These are phyloP conservation scores for Tachypleus tridentatus DNA, from an alignment of 1,140 invertebrate genomes.

Conservation along the genomic window DNA sequence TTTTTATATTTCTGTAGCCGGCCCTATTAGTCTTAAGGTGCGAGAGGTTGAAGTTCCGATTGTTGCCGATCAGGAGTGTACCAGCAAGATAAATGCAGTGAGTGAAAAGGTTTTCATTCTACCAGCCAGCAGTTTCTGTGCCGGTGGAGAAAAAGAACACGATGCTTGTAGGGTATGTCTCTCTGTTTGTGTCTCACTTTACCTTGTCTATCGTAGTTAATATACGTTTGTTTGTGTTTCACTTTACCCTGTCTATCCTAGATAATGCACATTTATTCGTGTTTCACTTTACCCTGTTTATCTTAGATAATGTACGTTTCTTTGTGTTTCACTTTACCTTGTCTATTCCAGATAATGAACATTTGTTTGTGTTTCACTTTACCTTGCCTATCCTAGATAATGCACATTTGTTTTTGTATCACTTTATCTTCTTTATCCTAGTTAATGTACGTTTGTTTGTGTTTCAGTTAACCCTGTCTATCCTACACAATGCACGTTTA, in stretches of 20 bases:
- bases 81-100: conserved; percentile 80
- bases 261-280: no score
- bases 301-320: no score
- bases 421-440: no score
- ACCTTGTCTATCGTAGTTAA: background rate
- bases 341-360: no score
- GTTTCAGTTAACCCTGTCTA: no score
- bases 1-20: conserved; percentile 42
- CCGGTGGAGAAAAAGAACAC: conserved; percentile 79
- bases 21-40: conserved; percentile 77
- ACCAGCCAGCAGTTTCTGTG: conserved; percentile 83
- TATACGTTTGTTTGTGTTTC: no score
- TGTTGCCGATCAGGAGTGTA: conserved; percentile 80
- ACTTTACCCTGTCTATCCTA: no score
- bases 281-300: no score
- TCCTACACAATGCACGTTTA: no score
- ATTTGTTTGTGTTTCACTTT: background rate
- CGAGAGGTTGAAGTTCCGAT: conserved; percentile 84
- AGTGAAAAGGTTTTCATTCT: conserved; percentile 87
- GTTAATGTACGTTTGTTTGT: no score
- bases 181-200: background rate
- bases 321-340: no score
- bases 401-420: no score
- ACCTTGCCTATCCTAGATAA: background rate
- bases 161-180: conserved; percentile 72